Conservation (phyloP, 2,888 invertebrate genomes). For the Tiphia femorata region DNA sequence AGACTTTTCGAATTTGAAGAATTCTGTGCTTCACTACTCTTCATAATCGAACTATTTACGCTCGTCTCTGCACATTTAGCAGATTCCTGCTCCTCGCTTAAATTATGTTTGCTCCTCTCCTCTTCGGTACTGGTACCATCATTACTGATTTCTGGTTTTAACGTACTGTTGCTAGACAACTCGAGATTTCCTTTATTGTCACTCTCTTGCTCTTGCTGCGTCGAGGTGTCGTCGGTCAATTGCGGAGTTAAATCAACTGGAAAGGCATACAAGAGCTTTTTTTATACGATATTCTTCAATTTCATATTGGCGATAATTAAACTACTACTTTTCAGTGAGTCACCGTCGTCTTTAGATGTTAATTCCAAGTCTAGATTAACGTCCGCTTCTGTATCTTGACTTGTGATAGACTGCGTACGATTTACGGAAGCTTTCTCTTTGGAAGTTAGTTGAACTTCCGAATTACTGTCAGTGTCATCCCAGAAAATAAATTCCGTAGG, state of each 20-base stretch:
- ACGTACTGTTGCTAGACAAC: constrained; percentile 10
- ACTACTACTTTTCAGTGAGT: constrained; percentile 44
- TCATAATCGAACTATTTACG: no score
- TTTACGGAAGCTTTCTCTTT: constrained; percentile 16
- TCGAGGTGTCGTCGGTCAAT: constrained; percentile 10
- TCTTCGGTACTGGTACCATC: neutral
- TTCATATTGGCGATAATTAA: neutral
- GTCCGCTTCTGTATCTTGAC: constrained; percentile 56
- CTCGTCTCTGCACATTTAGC: constrained; percentile 1
- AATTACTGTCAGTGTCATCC: constrained; percentile 25
- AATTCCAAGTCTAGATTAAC: constrained; percentile 54
- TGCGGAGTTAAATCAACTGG: constrained; percentile 22
- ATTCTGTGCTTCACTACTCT: neutral
- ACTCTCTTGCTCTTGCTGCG: constrained; percentile 13
- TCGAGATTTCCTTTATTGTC: constrained; percentile 22
- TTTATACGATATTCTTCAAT: neutral
- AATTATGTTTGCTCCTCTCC: neutral
- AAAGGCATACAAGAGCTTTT: neutral
- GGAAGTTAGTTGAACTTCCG: constrained; percentile 15
- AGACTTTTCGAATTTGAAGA: neutral
- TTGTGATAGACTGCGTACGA: constrained; percentile 28
- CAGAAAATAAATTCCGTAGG: constrained; percentile 35
- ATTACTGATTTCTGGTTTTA: constrained; percentile 7
- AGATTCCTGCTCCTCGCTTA: constrained; percentile 2
- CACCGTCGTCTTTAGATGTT: constrained; percentile 47